Evolutionary conservation across 2,113 vertebrate species (phyloP).

Genomic region (Oenanthe oenanthe): DNA sequence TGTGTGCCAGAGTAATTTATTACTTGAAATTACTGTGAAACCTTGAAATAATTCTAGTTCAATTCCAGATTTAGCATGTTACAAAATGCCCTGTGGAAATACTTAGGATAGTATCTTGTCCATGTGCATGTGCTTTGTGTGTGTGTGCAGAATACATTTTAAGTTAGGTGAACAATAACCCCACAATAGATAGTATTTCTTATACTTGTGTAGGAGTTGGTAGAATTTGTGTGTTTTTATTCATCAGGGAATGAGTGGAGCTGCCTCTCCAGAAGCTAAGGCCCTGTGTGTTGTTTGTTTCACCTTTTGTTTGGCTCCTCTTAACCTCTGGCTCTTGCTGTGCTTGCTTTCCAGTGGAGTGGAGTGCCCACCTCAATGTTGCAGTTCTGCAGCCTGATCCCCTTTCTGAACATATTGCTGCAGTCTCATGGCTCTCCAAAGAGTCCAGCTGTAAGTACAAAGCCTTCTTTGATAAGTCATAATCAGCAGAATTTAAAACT

Average conservation of each 20-base stretch:
- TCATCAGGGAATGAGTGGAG: neutral
- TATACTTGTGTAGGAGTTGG: neutral
- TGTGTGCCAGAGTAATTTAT: neutral
- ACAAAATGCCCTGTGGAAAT: neutral
- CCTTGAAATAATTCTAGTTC: neutral
- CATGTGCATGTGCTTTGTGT: neutral
- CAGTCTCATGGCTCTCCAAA: constrained; percentile 76
- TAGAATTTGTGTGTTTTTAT: neutral
- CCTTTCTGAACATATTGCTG: constrained; percentile 88
- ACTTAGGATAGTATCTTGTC: neutral
- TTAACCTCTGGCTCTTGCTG: neutral
- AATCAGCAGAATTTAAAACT: neutral
- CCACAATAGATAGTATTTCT: neutral
- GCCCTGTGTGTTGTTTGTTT: neutral
- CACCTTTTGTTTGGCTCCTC: neutral
- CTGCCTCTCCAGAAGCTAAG: neutral
- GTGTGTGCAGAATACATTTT: neutral
- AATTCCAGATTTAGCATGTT: neutral
- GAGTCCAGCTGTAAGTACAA: constrained; percentile 86
- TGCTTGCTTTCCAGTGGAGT: constrained; percentile 84
- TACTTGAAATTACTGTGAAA: neutral
- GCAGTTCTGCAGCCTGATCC: constrained; percentile 84
- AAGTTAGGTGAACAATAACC: neutral
- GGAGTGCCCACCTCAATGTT: constrained; percentile 85
- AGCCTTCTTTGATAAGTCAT: neutral